Base-by-base conservation (phyloP, 2,888 invertebrate genomes). In the Tolmerus cingulatus region DNA sequence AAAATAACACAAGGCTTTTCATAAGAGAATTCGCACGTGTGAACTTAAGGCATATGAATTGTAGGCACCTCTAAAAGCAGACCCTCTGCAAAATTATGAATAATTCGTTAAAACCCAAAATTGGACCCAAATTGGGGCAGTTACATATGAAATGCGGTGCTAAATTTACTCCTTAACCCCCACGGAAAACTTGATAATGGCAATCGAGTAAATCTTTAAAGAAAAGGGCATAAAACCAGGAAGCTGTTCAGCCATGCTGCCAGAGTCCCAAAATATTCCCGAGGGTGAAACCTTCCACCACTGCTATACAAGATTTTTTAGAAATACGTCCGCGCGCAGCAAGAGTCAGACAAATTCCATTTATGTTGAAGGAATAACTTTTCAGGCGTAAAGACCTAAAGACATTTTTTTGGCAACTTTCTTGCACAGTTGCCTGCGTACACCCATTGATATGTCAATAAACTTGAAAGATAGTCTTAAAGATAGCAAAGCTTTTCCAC, bases 361-460 rank as follows among this genome's bases (percentile, higher is more conserved):
- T 23, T 37, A 40, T 78, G 78, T 43, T 78, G 43, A 46, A 78
- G 43, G 78, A 78, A 78, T 78, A 78, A 78, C 78, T 78, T 78
- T 37, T 78, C 40, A 78, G 46, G 43, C 78, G 43, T n/a, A 43
- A 40, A 19, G 16, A 76, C 16, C 76, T 76, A 76, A 76, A 76
- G 34, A 76, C n/a, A 37, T n/a, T 37, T 76, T 46, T 76, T 76
- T 16, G 76, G 34, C 34, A 37, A 76, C 76, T 40, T 14, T 19
- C 37, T 78, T 78, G 40, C 43, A 78, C 43, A 37, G 40, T 78
- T 78, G 23, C 40, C 78, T 23, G 78, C 43, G 40, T 43, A 78
- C 78, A 23, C 43, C 23, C 78, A 76, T 34, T 78, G 78, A 78
- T 78, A 78, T 78, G 78, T 81, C 81, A 81, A 81, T 81, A 81